Evolutionary conservation across 2,797 vertebrate species (phyloP).

Genomic region (Megaceryle alcyon): DNA sequence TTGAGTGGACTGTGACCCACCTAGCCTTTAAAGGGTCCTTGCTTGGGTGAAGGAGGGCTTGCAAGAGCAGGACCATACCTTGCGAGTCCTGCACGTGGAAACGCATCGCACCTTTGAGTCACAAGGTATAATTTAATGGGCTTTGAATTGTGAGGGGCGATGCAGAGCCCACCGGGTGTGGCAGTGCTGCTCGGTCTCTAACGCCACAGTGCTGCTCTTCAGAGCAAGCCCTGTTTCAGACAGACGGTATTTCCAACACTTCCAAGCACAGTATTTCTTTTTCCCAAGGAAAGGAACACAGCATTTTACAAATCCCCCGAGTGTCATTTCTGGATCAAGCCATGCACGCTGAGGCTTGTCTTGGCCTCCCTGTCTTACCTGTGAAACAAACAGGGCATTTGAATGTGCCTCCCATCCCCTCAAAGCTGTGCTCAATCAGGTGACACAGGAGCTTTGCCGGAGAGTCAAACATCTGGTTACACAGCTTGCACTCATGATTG

Average conservation of each 20-base stretch:
- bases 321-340: slow-evolving; percentile 71
- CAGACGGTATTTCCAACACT: neutral
- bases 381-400: slow-evolving; percentile 99
- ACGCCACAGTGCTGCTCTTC: neutral
- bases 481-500: slow-evolving; percentile 99
- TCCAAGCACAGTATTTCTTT: slow-evolving; percentile 22
- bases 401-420: slow-evolving; percentile 99
- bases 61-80: neutral
- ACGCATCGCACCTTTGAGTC: neutral
- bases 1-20: neutral
- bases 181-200: neutral
- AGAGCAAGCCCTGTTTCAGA: neutral
- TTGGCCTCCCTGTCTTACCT: slow-evolving; percentile 85
- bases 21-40: neutral
- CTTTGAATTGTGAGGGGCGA: rapidly evolving
- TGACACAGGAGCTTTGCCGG: slow-evolving; percentile 99
- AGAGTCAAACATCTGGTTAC: slow-evolving; percentile 99
- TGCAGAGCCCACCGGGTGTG: rapidly evolving
- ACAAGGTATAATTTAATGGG: neutral
- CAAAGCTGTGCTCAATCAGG: slow-evolving; percentile 99
- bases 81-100: neutral
- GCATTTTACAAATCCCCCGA: slow-evolving; percentile 68
- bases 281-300: slow-evolving; percentile 38
- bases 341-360: slow-evolving; percentile 54
- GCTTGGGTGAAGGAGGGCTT: neutral